A percentile compares a stretch with the other conserved stretches of the same genome.
Evolutionary conservation across 53 echinoderm and acorn worm genomes (phyloP).

Genomic region (Glandiceps talaboti): DNA sequence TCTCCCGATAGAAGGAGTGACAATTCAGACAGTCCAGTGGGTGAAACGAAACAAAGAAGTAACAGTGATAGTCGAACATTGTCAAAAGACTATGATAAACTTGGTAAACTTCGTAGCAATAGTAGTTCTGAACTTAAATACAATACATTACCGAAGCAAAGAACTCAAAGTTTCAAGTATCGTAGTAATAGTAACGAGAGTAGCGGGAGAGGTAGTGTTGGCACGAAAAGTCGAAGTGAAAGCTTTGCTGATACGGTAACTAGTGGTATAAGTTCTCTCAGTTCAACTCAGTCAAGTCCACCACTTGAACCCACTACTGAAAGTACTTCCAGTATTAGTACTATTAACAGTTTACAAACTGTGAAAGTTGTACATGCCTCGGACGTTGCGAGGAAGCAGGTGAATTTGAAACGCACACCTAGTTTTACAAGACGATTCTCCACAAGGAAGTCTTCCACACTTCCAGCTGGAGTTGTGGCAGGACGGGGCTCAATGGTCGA

Average conservation of each 20-base stretch:
- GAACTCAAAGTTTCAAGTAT: conserved; percentile 61
- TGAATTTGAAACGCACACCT: conserved; percentile 82
- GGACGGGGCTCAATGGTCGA: conserved; percentile 28
- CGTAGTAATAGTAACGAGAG: conserved; percentile 96
- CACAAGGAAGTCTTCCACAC: conserved; percentile 29
- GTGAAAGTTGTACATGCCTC: conserved; percentile 88
- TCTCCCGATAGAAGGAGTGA: conserved; percentile 65
- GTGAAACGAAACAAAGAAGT: conserved; percentile 66
- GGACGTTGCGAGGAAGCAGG: conserved; percentile 62
- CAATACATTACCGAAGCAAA: neutral
- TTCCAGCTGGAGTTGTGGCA: neutral
- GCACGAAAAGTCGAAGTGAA: conserved; percentile 92
- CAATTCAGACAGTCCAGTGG: conserved; percentile 4
- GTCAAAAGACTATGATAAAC: neutral
- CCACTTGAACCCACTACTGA: conserved; percentile 38
- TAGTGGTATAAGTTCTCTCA: conserved; percentile 85
- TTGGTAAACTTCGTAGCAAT: neutral
- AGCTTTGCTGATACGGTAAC: conserved; percentile 94
- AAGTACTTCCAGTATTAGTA: conserved; percentile 71
- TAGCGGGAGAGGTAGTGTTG: conserved; percentile 69
- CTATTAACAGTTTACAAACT: conserved; percentile 74
- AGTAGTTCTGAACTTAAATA: neutral
- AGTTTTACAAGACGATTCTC: conserved; percentile 73
- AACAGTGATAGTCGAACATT: conserved; percentile 58
- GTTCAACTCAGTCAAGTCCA: conserved; percentile 88